Conservation (phyloP, 64 coral and sea anemone species). For the Porites lutea region DNA sequence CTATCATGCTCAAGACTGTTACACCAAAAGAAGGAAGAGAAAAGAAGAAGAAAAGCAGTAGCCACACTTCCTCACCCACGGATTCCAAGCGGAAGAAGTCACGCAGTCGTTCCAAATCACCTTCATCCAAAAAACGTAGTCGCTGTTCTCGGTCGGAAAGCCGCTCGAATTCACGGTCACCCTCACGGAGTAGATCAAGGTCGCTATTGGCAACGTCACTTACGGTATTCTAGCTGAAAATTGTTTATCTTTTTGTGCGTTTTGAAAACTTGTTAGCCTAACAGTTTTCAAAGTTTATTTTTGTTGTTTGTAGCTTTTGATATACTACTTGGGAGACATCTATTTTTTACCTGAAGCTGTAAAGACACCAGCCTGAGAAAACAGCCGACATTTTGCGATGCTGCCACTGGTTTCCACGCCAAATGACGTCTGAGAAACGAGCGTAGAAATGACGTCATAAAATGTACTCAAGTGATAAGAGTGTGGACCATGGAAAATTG, state of each 20-base stretch:
- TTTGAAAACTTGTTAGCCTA: not conserved
- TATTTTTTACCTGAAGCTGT: too few species aligned
- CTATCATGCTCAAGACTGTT: conserved; percentile 50
- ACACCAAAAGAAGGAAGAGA: conserved; percentile 80
- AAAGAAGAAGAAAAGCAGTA: conserved; percentile 77
- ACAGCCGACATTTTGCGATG: too few species aligned
- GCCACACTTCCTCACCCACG: conserved; percentile 43
- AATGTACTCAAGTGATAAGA: too few species aligned
- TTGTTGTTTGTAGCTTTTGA: too few species aligned
- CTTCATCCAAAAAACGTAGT: conserved; percentile 36
- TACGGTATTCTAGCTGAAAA: conserved; percentile 4
- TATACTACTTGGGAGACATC: too few species aligned
- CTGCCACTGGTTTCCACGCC: too few species aligned
- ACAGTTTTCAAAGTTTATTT: too few species aligned
- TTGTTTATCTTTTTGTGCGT: not conserved
- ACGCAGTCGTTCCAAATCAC: conserved; percentile 89
- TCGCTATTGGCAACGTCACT: conserved; percentile 50
- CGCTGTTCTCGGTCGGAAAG: conserved; percentile 53
- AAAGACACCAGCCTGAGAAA: too few species aligned
- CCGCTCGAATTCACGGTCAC: conserved; percentile 58
- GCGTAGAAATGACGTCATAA: too few species aligned
- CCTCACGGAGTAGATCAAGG: conserved; percentile 32
- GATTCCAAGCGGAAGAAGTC: conserved; percentile 60
- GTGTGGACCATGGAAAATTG: too few species aligned
- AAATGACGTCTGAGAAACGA: too few species aligned